Base-by-base conservation (phyloP, 2,888 invertebrate species). In the Anagyrus pseudococci region DNA sequence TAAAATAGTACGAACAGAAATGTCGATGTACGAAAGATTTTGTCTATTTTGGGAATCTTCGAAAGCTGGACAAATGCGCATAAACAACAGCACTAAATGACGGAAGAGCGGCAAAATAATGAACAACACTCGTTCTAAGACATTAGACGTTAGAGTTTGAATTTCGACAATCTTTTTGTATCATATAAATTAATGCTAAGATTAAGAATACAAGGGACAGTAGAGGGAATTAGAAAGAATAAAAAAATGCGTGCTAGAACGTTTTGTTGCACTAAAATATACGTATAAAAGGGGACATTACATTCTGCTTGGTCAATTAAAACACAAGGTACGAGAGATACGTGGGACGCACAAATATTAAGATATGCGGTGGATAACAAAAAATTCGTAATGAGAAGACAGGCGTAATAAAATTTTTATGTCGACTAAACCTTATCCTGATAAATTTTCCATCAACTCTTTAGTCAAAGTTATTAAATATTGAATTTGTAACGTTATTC, bases 121-220 rank as follows among this genome's bases (percentile, higher is more conserved):
- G 2, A 54, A 26, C 13, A 55, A 33, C n/a, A n/a, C n/a, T n/a
- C n/a, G n/a, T n/a, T n/a, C n/a, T n/a, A n/a, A n/a, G n/a, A 26
- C 17, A 23, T 37, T 47, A 58, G 48, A 66, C 37, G 58, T 62
- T 10, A 66, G 53, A 37, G 53, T 66, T 74, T 69, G 69, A 69
- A 73, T 73, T 71, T 74, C 71, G 77, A 77, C 76, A 74, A 76
- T 77, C 76, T 77, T 76, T 76, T 77, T 76, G 70, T 75, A 75
- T 72, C 60, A 69, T 72, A 73, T 72, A 60, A 66, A 62, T 62
- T 56, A 57, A 59, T 59, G 37, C n/a, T 25, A 17, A 19, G 8
- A 15, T 41, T 15, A 41, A 41, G n/a, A 41, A 41, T 19, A 13
- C 13, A 46, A 20, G 46, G 13, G 15, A 23, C 7, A n/a, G 20